Base-by-base conservation (phyloP, 1,140 invertebrate genomes). In the Drosophila eugracilis region DNA sequence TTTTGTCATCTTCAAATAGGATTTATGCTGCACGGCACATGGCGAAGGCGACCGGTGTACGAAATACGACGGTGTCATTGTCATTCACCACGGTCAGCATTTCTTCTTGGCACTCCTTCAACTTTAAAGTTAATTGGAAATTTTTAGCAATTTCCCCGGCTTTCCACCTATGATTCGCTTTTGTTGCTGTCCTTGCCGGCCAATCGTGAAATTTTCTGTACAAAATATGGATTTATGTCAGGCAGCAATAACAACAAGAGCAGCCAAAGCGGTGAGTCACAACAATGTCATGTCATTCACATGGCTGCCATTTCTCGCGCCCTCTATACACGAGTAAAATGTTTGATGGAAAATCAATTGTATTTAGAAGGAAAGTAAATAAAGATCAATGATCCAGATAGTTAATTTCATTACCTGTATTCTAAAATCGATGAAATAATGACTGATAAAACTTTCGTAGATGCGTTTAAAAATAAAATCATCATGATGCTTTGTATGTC, bases 201-300 rank as follows among this genome's bases (percentile, higher is more conserved):
- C 83, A 88, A 83, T 78, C 84, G 78, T 83, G 60, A 83, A 86
- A 86, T 86, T 88, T 83, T 69, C 70, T 75, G 57, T 52, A 75
- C 60, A 83, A 86, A 86, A 86, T 86, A 86, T 88, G 83, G 83
- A 86, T 86, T 86, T 86, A 86, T 86, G 83, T 86, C 83, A 78
- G 45, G 45, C 63, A 41, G 34, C 80, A 71, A 60, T 17, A 41
- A 21, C 26, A 26, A 22, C 49, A 67, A 15, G 42, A 54, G 24
- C 65, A 67, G n/a, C 44, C 66, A 30, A 42, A 55, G 19, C 26
- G 24, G 24, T 32, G 39, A 47, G 15, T 48, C 58, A 48, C 63
- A 73, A 22, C 72, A 60, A 44, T 69, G 70, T 75, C 75, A 80
- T 44, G 44, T 59, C 44, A 45, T 39, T 52, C 65, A 58, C 59